A percentile compares a stretch with the other conserved stretches of the same genome.
Evolutionary conservation across 2,113 vertebrate genomes (phyloP).

Genomic region (Trachemys scripta): DNA sequence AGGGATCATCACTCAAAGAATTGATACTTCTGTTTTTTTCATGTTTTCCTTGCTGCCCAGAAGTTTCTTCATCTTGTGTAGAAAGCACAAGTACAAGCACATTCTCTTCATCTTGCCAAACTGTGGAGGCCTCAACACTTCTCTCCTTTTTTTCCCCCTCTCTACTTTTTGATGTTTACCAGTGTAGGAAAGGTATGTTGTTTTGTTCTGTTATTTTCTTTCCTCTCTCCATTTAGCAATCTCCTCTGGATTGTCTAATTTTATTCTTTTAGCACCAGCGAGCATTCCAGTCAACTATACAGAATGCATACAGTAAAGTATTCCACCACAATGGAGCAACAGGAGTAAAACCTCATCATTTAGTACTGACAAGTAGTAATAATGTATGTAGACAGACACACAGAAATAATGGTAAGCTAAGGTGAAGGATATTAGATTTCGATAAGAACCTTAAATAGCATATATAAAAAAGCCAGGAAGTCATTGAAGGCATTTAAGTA

Average conservation of each 20-base stretch:
- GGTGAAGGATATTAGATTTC: neutral
- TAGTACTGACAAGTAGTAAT: neutral
- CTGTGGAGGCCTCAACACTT: neutral
- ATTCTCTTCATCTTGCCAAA: slow-evolving; percentile 84
- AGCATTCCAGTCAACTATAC: slow-evolving; percentile 70
- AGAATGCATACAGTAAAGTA: neutral
- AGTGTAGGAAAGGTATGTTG: neutral
- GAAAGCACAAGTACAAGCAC: slow-evolving; percentile 47
- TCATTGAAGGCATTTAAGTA: neutral
- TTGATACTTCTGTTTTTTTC: slow-evolving; percentile 32
- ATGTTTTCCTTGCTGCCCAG: slow-evolving; percentile 42
- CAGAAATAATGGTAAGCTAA: neutral
- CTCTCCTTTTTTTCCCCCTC: neutral
- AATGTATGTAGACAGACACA: neutral
- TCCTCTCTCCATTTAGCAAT: slow-evolving; percentile 90
- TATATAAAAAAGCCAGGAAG: neutral
- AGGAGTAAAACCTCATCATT: neutral
- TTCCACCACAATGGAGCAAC: neutral
- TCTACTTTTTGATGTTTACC: neutral
- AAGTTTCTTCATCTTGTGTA: slow-evolving; percentile 13
- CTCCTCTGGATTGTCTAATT: slow-evolving; percentile 88
- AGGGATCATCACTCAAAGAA: slow-evolving; percentile 13
- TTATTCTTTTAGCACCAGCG: slow-evolving; percentile 88
- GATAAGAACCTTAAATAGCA: neutral
- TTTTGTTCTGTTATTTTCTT: slow-evolving; percentile 60